A percentile compares a stretch with the other conserved stretches of the same genome.
Evolutionary conservation across 2,797 vertebrate genomes (phyloP).

Genomic region (Petrocephalus schoutedeni): DNA sequence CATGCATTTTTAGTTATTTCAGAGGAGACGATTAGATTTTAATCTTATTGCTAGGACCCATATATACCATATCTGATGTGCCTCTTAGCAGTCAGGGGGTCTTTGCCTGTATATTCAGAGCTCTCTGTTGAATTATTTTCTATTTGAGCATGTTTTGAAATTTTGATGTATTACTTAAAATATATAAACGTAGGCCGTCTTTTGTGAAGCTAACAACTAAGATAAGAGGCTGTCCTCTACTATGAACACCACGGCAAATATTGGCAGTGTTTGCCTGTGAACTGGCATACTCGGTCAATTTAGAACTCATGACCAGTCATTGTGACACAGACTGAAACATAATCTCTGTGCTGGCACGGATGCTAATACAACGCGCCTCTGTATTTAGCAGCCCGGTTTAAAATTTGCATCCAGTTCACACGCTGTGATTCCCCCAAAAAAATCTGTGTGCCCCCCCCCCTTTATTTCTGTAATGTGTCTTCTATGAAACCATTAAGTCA

Average conservation of each 20-base stretch:
- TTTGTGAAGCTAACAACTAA: neutral
- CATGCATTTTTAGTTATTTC: neutral
- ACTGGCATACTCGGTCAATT: neutral
- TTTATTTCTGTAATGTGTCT: neutral
- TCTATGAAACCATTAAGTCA: neutral
- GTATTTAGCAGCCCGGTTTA: neutral
- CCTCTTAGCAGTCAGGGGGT: neutral
- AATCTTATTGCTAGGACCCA: neutral
- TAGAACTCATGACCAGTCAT: neutral
- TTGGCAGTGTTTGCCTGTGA: neutral
- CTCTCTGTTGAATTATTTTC: neutral
- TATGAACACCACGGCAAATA: neutral
- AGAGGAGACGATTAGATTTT: neutral
- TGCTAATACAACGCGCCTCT: neutral
- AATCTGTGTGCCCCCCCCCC: neutral
- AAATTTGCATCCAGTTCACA: conserved; percentile 8
- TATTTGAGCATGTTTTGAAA: neutral
- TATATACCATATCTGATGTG: neutral
- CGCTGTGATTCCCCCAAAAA: no score
- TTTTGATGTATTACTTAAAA: neutral
- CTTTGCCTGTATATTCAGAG: neutral
- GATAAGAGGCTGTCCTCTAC: conserved; percentile 4
- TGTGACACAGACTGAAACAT: conserved; percentile 4
- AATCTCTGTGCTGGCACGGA: neutral
- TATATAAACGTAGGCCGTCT: neutral